Conservation (phyloP, 2,113 vertebrate species). For the Falcunculus frontatus region DNA sequence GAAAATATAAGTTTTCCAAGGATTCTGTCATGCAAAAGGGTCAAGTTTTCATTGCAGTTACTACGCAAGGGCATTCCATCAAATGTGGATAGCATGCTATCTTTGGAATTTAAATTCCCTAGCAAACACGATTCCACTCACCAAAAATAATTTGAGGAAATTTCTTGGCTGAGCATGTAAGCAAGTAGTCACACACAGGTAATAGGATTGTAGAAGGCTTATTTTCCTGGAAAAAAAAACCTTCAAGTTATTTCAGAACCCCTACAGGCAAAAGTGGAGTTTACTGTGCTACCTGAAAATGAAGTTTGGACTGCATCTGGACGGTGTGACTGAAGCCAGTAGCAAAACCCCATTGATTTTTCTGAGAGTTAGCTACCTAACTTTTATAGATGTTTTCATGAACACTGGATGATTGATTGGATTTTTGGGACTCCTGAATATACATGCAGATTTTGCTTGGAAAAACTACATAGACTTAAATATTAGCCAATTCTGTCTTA, state of each 20-base stretch:
- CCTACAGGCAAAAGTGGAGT: neutral
- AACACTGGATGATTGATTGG: neutral
- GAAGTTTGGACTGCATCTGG: neutral
- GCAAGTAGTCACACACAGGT: neutral
- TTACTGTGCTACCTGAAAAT: neutral
- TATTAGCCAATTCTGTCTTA: neutral
- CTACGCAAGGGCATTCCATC: neutral
- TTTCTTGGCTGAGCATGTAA: neutral
- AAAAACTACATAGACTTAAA: fast-evolving
- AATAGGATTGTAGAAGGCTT: neutral
- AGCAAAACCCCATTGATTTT: neutral
- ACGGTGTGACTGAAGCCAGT: neutral
- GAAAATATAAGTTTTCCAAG: neutral
- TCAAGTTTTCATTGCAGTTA: neutral
- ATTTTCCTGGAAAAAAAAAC: neutral
- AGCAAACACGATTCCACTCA: fast-evolving
- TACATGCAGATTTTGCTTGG: neutral
- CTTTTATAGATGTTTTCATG: neutral
- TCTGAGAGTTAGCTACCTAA: neutral
- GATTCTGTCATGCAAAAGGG: neutral
- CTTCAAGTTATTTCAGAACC: neutral
- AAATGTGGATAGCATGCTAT: fast-evolving
- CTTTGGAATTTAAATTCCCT: neutral
- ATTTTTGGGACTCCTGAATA: neutral
- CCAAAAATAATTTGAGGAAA: neutral